Base-by-base conservation (phyloP, 1,140 invertebrate species). In the Pectinophora gossypiella region DNA sequence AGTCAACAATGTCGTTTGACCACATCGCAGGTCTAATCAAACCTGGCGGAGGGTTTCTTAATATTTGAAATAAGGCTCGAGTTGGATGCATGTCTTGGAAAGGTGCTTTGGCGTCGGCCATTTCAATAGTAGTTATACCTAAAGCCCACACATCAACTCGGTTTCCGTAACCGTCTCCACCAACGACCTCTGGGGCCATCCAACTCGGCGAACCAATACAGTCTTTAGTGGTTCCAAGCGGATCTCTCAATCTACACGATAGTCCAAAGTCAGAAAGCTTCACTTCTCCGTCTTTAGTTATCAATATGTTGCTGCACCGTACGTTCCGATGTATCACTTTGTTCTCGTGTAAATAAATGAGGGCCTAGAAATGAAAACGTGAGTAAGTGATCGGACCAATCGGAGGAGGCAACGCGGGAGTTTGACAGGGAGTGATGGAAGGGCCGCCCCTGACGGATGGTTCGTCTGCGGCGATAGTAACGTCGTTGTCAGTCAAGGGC, bases 41-140 rank as follows among this genome's bases (percentile, higher is more conserved):
- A 3, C 90, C 90, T 1, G 96, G 96, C 2, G 96, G 95, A 22
- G 96, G 96, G 89, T 96, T 97, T 56, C 95, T 89, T 0, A 95
- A 90, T 44, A 97, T 96, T 82, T 96, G 95, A 75, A 97, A 97
- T 58, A 97, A 88, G 0, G 93, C 94, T 67, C 95, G 89, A 0
- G 95, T 95, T 0, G 96, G 95, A 86, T 96, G 95, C 91, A 97
- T 95, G 52, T 95, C 92, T 51, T 93, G 89, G 58, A 94, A 94
- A 0, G 96, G 96, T 0, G 96, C 93, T 68, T 93, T 93, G 0
- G 95, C 95, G 74, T 98, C 96, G 1, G 93, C 96, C 56, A 98
- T 79, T 87, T 98, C 97, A 65, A 98, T 96, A 0, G 96, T 95
- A 0, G 95, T 96, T 38, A 98, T 97, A 9, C 97, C 96, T 36